These are phyloP conservation scores for Sylvia borin DNA, from an alignment of 2,797 vertebrate genomes.

Conservation along the genomic window DNA sequence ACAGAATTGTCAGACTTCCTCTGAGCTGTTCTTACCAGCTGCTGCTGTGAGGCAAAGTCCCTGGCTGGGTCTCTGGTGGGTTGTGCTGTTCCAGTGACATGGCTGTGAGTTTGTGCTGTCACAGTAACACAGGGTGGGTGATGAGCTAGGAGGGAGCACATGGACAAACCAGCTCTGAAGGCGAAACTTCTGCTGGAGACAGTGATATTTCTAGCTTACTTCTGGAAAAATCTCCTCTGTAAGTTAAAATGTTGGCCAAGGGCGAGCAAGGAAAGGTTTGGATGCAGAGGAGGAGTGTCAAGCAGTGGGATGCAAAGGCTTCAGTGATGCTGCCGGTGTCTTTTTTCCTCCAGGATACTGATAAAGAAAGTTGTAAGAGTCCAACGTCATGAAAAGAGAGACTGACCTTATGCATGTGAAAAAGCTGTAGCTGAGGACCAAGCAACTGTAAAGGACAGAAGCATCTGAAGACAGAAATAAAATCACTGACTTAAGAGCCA, in stretches of 20 bases:
- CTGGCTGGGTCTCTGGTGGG: background rate
- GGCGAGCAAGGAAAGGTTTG: background rate
- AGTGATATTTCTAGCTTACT: background rate
- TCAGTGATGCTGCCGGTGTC: background rate
- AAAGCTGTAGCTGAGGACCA: background rate
- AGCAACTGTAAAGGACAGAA: background rate
- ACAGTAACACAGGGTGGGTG: background rate
- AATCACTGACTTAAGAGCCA: background rate
- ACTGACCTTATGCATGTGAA: background rate
- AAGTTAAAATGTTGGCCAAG: background rate
- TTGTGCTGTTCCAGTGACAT: accelerated
- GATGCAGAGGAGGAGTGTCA: background rate
- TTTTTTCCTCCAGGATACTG: background rate
- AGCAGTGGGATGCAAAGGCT: background rate
- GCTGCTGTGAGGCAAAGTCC: background rate
- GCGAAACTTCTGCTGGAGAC: background rate
- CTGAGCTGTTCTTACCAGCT: background rate
- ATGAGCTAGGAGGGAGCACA: background rate
- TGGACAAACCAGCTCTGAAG: background rate
- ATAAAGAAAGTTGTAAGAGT: background rate
- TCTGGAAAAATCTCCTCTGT: background rate
- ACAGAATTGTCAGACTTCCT: background rate
- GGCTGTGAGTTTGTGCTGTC: background rate
- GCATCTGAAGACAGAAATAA: background rate
- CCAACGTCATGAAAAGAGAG: background rate